phyloP scores from a whole-genome alignment of 2,113 vertebrate species.

The Lampris megalopsis region DNA sequence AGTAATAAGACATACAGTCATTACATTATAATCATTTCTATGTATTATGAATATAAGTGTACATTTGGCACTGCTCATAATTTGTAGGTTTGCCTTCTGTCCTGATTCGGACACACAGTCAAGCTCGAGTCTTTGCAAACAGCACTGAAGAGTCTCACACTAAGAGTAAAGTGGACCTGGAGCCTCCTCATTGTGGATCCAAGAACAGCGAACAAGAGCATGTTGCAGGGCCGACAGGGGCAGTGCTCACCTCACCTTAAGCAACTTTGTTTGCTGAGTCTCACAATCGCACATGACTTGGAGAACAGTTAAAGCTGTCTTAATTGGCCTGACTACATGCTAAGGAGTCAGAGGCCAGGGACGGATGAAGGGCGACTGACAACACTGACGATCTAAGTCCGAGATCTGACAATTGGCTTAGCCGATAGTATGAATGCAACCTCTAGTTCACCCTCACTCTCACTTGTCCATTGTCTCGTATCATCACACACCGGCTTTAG shows the following conservation, averaged over 20 bases:
- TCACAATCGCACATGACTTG: neutral
- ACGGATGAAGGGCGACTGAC: neutral
- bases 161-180: too few species aligned
- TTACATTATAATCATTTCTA: too few species aligned
- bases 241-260: constrained; percentile 32
- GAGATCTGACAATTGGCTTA: constrained; percentile 25
- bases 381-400: constrained; percentile 21
- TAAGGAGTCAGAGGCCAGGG: constrained; percentile 2
- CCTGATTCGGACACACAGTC: too few species aligned
- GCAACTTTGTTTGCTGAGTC: constrained; percentile 1
- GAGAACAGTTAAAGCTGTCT: constrained; percentile 36
- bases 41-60: too few species aligned
- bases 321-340: constrained; percentile 28
- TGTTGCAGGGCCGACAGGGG: constrained; percentile 29
- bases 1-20: too few species aligned
- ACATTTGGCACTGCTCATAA: too few species aligned
- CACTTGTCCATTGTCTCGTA: neutral
- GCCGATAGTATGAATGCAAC: constrained; percentile 5
- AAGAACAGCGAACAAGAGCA: neutral
- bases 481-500: too few species aligned
- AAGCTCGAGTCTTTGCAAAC: too few species aligned
- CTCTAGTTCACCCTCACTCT: neutral
- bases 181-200: neutral
- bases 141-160: too few species aligned
- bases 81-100: too few species aligned